phyloP scores from a whole-genome alignment of 2,113 vertebrate genomes.

The Daboia siamensis region DNA sequence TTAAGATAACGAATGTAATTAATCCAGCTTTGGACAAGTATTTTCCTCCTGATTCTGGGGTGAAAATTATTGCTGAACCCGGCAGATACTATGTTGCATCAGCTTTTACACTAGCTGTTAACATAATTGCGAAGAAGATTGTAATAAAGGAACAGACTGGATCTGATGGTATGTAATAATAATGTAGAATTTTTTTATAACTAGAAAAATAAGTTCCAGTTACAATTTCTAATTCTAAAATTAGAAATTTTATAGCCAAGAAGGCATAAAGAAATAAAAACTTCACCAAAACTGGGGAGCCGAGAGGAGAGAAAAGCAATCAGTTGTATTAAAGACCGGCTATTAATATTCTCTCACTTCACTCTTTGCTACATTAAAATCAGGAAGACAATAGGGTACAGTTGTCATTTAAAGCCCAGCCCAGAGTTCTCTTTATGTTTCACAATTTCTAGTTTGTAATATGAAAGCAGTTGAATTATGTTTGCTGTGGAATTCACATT shows the following conservation, averaged over 20 bases:
- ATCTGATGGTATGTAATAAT: constrained; percentile 74
- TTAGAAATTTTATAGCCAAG: neutral
- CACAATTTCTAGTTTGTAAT: neutral
- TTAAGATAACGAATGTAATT: constrained; percentile 86
- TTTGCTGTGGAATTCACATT: neutral
- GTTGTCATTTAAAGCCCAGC: neutral
- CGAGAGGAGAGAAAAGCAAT: too few species aligned
- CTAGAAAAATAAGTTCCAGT: neutral
- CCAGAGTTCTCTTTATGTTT: neutral
- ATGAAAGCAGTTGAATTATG: neutral
- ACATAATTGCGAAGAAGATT: constrained; percentile 95
- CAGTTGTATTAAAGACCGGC: neutral
- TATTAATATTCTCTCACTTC: neutral
- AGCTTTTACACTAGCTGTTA: constrained; percentile 91
- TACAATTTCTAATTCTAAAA: neutral
- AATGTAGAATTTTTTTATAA: neutral
- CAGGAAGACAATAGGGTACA: neutral
- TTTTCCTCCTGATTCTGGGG: constrained; percentile 83
- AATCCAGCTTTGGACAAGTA: constrained; percentile 93
- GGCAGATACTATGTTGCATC: constrained; percentile 96
- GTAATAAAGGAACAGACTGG: constrained; percentile 81
- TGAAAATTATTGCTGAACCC: constrained; percentile 90
- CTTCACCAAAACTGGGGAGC: neutral
- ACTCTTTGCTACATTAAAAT: neutral
- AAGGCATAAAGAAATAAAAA: neutral